These are phyloP conservation scores for Cotesia chilonis DNA, from an alignment of 1,140 invertebrate genomes.

Conservation along the genomic window DNA sequence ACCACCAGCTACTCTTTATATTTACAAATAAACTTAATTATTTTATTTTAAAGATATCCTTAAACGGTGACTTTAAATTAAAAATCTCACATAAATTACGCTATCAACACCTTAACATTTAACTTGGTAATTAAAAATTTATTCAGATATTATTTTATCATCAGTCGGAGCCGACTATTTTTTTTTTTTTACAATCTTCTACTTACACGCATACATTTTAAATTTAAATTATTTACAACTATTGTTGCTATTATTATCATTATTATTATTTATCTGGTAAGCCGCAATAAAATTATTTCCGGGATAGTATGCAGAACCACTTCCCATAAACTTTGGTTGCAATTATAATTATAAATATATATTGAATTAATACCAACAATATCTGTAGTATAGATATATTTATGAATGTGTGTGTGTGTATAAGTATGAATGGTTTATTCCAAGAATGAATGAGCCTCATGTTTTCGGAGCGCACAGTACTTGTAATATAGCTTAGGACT, in stretches of 20 bases:
- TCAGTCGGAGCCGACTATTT: too few species aligned
- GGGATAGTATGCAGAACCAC: too few species aligned
- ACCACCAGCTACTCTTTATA: too few species aligned
- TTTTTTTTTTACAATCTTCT: background rate
- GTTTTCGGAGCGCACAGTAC: constrained; percentile 34
- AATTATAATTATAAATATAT: background rate
- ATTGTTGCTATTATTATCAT: background rate
- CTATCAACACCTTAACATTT: too few species aligned
- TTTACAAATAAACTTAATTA: too few species aligned
- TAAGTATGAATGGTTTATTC: constrained; percentile 29
- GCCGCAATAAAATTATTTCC: too few species aligned
- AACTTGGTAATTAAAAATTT: too few species aligned
- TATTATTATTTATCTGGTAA: background rate
- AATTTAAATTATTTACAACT: too few species aligned
- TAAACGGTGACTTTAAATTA: background rate
- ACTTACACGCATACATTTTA: background rate
- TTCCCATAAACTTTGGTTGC: background rate
- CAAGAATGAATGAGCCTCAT: constrained; percentile 34
- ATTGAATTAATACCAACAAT: background rate
- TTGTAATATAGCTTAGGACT: constrained; percentile 1
- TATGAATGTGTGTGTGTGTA: background rate
- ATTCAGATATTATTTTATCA: background rate
- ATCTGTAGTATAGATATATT: background rate
- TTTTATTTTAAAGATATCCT: too few species aligned
- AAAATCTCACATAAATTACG: background rate